Base-by-base conservation (phyloP, 2,797 vertebrate genomes). In the Bradypodion ventrale region DNA sequence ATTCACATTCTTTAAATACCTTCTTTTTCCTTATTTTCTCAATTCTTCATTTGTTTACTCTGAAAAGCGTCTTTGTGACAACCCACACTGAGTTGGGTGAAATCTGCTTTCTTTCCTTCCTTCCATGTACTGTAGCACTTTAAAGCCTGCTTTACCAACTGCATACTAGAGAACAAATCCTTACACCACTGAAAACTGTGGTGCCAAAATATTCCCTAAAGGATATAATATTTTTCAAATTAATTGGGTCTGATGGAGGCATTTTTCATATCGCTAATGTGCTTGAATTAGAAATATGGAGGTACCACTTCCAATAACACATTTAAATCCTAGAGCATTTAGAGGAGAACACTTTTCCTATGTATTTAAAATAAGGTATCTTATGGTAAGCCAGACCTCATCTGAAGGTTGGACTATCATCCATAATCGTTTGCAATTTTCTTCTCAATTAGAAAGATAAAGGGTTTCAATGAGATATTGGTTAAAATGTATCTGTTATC, bases 11-110 rank as follows among this genome's bases (percentile, higher is more conserved):
- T 96, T 97, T 91, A 95, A 94, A 99, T 98, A 94, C 97, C 97
- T 95, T 89, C 95, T 88, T 97, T 97, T 98, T 98, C 98, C 98
- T 98, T 97, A 97, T 99, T 98, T 98, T 98, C 96, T 99, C 98
- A 98, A 98, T 98, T 97, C 96, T 95, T 95, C 96, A 95, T 97
- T 98, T 99, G 98, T 98, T 99, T 98, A 98, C 94, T 94, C 97
- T 99, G 96, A 96, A 98, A 98, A 97, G 97, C 93, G 95, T 93
- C 96, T 97, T 98, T 97, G 96, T 95, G 83, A 90, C 95, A 94
- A 93, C 97, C 97, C 96, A 98, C 97, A 93, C 86, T 89, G 92
- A 92, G 94, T 92, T 94, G 96, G 95, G 89, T 95, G 95, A 97
- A n/a, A n/a, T n/a, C n/a, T n/a, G n/a, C 15, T 52, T 49, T 27